Evolutionary conservation across 2,888 invertebrate species (phyloP), one percentile per base, ranked within the genome.

Genomic region (Psylliodes chrysocephalus): DNA sequence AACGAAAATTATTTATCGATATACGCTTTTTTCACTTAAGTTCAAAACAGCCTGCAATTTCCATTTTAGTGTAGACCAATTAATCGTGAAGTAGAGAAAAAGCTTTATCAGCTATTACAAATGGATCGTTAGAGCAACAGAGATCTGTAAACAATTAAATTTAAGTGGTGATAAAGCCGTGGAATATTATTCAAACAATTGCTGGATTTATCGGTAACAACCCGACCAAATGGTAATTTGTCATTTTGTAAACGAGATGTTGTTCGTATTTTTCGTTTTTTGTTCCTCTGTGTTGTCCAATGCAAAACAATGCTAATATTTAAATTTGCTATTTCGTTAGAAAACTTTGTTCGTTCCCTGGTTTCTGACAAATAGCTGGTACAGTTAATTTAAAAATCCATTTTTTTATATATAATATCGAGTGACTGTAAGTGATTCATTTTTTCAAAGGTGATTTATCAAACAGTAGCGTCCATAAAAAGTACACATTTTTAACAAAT

Each of bases 71-170:
- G 33, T 10, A 2, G 33, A n/a, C 33, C 33, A 33, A 33, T 33
- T 33, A 33, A 33, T 33, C 33, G 33, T 33, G 8, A 33, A 33
- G 33, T 22, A 33, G 33, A 14, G 15, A 38, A 18, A 42, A 42
- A 10, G 10, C 3, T 14, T 42, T 42, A 42, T 42, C 42, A 10
- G n/a, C 6, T 42, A 10, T 12, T 38, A 15, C 38, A 38, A 38
- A 38, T 10, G 15, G 42, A 42, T 42, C 18, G 42, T 18, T 42
- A 42, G 17, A 10, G 10, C 18, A 42, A 42, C 18, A 42, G 18
- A 42, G 42, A 42, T 42, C 42, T 18, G 42, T 18, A 42, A 42
- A 42, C 42, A 42, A 42, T 42, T 42, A 42, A 42, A 42, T 42
- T 42, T 42, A 42, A 42, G 42, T 42, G 42, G 42, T 7, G 42